Conservation (phyloP, 23 tunicate species). For the Styela plicata region DNA sequence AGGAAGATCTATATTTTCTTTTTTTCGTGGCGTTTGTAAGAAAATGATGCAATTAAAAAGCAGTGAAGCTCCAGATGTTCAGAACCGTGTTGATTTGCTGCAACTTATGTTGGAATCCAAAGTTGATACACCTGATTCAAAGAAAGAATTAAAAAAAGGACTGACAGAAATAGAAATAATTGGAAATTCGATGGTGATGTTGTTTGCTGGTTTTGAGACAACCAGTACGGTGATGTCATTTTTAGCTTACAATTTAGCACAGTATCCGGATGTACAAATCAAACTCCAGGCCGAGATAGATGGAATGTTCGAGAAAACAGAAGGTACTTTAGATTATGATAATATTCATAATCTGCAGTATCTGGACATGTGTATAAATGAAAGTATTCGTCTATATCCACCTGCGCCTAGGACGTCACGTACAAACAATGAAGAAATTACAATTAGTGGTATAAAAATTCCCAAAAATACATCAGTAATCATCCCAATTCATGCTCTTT, state of each 20-base stretch:
- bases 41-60: not conserved
- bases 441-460: conserved; percentile 41
- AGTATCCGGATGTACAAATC: conserved; percentile 40
- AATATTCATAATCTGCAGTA: not conserved
- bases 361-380: conserved; percentile 7
- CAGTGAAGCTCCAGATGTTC: not conserved
- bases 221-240: conserved; percentile 51
- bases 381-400: not conserved
- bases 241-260: conserved; percentile 63
- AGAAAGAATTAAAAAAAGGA: not conserved
- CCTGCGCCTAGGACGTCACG: conserved; percentile 35
- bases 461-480: conserved; percentile 38
- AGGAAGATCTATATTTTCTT: not conserved
- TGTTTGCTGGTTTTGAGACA: conserved; percentile 77
- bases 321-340: conserved; percentile 4
- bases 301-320: conserved; percentile 33
- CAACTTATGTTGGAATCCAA: not conserved
- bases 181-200: conserved; percentile 52
- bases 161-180: conserved; percentile 48
- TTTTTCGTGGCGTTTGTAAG: not conserved
- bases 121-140: no score
- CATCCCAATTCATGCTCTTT: conserved; percentile 42
- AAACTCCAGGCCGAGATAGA: conserved; percentile 51
- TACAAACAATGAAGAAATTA: conserved; percentile 28
- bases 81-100: not conserved